Evolutionary conservation across 2,113 vertebrate species (phyloP).

Genomic region (Chrysemys picta): DNA sequence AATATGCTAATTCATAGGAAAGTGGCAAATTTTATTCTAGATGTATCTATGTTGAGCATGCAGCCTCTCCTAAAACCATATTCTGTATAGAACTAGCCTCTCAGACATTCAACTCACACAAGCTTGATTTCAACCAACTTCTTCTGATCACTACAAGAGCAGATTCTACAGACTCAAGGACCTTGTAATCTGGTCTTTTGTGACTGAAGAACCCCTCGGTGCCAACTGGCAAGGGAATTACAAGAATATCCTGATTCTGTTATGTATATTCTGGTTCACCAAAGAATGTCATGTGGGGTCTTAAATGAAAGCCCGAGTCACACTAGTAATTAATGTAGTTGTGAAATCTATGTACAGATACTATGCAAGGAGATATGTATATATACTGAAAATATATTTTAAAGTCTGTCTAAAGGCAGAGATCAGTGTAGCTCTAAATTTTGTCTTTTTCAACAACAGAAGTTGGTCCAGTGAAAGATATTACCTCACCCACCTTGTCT

Average conservation of each 20-base stretch:
- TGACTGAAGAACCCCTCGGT: background rate
- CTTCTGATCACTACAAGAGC: background rate
- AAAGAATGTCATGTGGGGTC: background rate
- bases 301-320: background rate
- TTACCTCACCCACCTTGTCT: background rate
- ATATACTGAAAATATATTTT: background rate
- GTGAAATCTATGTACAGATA: background rate
- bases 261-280: background rate
- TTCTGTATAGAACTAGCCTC: background rate
- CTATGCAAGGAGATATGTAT: background rate
- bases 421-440: background rate
- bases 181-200: background rate
- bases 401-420: background rate
- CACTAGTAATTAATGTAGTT: background rate
- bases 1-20: constrained; percentile 10
- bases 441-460: background rate
- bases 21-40: background rate
- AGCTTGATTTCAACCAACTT: background rate
- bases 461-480: background rate
- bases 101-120: background rate
- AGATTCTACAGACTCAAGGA: background rate
- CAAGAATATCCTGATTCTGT: background rate
- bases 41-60: background rate
- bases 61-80: background rate
- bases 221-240: background rate